Evolutionary conservation across 2,113 vertebrate genomes (phyloP).

Genomic region (Cromileptes altivelis): DNA sequence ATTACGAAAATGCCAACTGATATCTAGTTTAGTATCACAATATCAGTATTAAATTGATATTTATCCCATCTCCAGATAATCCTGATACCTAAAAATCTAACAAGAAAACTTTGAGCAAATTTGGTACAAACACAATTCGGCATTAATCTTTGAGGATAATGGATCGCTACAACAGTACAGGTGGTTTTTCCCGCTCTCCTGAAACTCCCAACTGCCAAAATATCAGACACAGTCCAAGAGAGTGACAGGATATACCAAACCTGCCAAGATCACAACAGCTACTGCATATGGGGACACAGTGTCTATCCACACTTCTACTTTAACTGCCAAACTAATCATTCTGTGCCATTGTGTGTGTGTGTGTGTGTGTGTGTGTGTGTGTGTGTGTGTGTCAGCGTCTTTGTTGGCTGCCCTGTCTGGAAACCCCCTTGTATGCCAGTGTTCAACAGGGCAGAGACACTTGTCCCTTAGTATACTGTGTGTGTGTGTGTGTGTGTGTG

Average conservation of each 20-base stretch:
- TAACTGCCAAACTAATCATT: conserved; percentile 59
- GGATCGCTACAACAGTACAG: conserved; percentile 24
- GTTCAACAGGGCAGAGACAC: conserved; percentile 51
- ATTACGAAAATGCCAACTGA: no score
- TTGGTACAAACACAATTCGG: background rate
- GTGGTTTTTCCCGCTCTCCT: conserved; percentile 45
- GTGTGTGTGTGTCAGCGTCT: conserved; percentile 22
- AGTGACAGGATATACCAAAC: conserved; percentile 39
- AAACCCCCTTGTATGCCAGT: conserved; percentile 47
- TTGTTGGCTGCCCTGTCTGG: conserved; percentile 42
- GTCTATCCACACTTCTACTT: conserved; percentile 39
- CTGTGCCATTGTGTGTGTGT: conserved; percentile 12
- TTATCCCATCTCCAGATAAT: background rate
- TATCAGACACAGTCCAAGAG: conserved; percentile 43
- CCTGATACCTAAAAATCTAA: background rate
- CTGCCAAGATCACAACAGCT: conserved; percentile 60
- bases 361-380: conserved; percentile 15
- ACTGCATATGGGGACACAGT: conserved; percentile 61
- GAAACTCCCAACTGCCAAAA: conserved; percentile 43
- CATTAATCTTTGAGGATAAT: conserved; percentile 11
- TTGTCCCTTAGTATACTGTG: conserved; percentile 35
- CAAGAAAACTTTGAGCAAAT: background rate
- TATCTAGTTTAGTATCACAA: background rate
- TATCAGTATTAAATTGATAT: background rate
- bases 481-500: background rate